Evolutionary conservation across 2,797 vertebrate species (phyloP).

Genomic region (Tangara arthus): DNA sequence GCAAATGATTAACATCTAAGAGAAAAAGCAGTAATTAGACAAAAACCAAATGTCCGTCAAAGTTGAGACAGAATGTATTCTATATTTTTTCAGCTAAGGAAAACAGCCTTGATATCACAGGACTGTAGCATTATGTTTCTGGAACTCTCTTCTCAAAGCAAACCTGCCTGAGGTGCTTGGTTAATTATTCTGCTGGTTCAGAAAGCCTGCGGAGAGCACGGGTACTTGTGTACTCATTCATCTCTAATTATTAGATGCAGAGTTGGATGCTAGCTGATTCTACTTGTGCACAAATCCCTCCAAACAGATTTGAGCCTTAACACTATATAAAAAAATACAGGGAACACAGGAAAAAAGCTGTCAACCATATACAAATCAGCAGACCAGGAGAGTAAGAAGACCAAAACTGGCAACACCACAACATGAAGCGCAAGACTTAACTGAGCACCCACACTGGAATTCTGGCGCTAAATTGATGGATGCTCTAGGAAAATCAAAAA

Average conservation of each 20-base stretch:
- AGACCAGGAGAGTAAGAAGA: background rate
- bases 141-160: conserved; percentile 6
- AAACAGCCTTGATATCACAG: conserved; percentile 32
- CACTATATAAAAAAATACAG: background rate
- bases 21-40: conserved; percentile 39
- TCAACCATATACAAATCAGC: conserved; percentile 8
- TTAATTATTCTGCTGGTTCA: conserved; percentile 63
- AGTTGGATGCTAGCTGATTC: conserved; percentile 25
- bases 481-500: background rate
- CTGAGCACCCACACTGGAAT: background rate
- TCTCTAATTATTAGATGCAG: conserved; percentile 55
- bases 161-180: conserved; percentile 8
- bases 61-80: background rate
- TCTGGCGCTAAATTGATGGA: background rate
- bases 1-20: conserved; percentile 43
- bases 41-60: conserved; percentile 11
- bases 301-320: conserved; percentile 28
- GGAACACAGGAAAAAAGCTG: conserved; percentile 13
- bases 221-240: conserved; percentile 34
- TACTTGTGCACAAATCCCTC: background rate
- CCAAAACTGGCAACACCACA: background rate
- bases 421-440: background rate
- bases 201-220: conserved; percentile 25
- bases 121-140: conserved; percentile 29
- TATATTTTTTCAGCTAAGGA: background rate